Percentiles rank a stretch among this genome's conserved stretches.
Conservation (phyloP, 2,797 vertebrate species). For the Pogonophryne albipinna region DNA sequence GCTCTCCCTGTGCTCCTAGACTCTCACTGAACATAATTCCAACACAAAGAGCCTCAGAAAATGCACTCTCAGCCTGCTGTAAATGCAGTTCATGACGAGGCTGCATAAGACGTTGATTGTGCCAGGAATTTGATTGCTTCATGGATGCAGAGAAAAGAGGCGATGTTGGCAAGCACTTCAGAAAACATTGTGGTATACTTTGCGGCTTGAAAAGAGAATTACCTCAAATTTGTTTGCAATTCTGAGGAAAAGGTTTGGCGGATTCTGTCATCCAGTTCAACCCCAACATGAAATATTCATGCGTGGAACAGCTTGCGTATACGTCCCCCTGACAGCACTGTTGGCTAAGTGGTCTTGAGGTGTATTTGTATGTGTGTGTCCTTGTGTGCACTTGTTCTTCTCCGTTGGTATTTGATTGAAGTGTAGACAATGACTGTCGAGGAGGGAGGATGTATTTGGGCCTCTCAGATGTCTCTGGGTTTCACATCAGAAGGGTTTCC, state of each 20-base stretch:
- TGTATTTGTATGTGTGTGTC: constrained; percentile 34
- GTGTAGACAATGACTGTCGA: constrained; percentile 46
- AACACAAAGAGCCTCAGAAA: constrained; percentile 65
- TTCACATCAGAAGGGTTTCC: constrained; percentile 61
- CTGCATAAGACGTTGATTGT: constrained; percentile 62
- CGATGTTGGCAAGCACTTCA: constrained; percentile 38
- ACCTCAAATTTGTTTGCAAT: constrained; percentile 22
- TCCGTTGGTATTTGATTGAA: constrained; percentile 50
- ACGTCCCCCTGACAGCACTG: constrained; percentile 31
- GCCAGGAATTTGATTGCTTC: constrained; percentile 60
- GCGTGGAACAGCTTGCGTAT: constrained; percentile 42
- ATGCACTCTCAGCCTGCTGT: constrained; percentile 69
- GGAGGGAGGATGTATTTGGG: constrained; percentile 50
- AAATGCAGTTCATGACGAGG: constrained; percentile 66
- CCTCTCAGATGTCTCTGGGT: constrained; percentile 54
- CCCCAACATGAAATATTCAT: constrained; percentile 54
- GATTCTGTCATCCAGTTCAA: constrained; percentile 34
- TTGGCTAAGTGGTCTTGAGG: constrained; percentile 53
- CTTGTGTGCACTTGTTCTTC: constrained; percentile 34
- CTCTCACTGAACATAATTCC: constrained; percentile 72
- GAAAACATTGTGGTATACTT: constrained; percentile 11
- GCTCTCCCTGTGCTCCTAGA: constrained; percentile 46
- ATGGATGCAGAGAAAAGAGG: constrained; percentile 35
- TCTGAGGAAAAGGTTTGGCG: constrained; percentile 30
- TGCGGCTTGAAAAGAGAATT: constrained; percentile 33